These are phyloP conservation scores for Phocoena sinus DNA, from an alignment of 2,113 vertebrate species.

Conservation along the genomic window DNA sequence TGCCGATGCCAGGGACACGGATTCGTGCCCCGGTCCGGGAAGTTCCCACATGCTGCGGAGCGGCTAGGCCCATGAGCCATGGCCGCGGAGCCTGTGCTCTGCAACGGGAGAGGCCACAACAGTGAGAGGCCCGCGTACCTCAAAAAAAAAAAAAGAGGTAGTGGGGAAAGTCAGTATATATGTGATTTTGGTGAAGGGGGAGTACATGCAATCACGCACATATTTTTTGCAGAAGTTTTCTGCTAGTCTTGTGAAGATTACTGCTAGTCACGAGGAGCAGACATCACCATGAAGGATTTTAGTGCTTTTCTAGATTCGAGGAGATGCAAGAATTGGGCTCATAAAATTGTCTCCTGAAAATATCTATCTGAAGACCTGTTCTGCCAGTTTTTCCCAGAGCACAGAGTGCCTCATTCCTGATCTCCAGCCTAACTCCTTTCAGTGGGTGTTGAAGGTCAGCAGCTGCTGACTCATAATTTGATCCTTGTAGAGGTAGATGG, in stretches of 20 bases:
- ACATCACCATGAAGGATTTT: neutral
- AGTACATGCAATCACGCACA: neutral
- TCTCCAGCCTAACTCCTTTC: neutral
- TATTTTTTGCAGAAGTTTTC: neutral
- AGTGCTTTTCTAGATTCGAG: no score
- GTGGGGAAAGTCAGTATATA: neutral
- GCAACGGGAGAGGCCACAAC: no score
- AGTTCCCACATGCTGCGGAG: no score
- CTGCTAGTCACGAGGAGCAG: neutral
- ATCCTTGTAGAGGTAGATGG: neutral
- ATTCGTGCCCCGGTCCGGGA: no score
- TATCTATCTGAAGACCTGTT: neutral
- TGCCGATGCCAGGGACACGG: no score
- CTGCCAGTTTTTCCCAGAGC: neutral
- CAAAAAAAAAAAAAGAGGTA: neutral
- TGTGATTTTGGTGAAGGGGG: neutral
- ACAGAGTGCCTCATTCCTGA: neutral
- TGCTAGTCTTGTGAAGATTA: neutral
- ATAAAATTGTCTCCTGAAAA: no score
- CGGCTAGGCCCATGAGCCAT: no score
- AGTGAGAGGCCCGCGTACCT: no score
- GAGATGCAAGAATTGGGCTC: no score
- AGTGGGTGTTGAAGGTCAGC: neutral
- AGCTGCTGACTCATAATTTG: neutral
- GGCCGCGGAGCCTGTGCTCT: no score